Base-by-base conservation (phyloP, 2,888 invertebrate species). In the Unio pictorum region DNA sequence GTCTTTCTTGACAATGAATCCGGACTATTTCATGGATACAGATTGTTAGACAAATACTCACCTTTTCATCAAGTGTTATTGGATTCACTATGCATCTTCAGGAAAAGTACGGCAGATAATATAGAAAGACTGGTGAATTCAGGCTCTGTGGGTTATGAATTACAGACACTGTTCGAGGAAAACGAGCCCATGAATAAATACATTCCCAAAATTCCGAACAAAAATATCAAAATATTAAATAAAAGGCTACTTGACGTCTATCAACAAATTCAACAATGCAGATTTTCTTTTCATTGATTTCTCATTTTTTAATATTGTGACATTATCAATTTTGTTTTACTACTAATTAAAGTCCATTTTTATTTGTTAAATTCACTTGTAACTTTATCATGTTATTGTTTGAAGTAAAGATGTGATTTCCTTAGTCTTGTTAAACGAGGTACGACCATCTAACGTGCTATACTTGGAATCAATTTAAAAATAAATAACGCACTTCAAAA, bases 11-110 rank as follows among this genome's bases (percentile, higher is more conserved):
- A 96, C 79, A 88, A 88, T 69, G 88, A 88, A 74, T 88, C 88
- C 3, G 88, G 96, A 0, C 90, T 96, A 6, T 90, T 96, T 72
- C 96, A 96, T 86, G 95, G 96, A 0, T 96, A 96, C 89, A 92
- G 96, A 75, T 91, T 96, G 59, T 91, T 96, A 70, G 95, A 95
- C 84, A 95, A 96, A 87, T 96, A 96, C 89, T 94, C 95, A 84
- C 92, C 93, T 55, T 95, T 95, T 88, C 96, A 96, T 86, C 93
- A 93, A 66, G 90, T 94, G 5, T 92, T 96, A 88, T 89, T 96
- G 76, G 94, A 95, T 81, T 94, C 95, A 80, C 90, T 95, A 80
- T 96, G 96, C 90, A 92, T 96, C 66, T 96, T 96, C 89, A 92
- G 95, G 74, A 92, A 92, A 74, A 92, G 91, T 64, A 96, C 95